A percentile compares a stretch with the other conserved stretches of the same genome.
phyloP scores from a whole-genome alignment of 2,888 invertebrate genomes.

The Caenorhabditis afra region DNA sequence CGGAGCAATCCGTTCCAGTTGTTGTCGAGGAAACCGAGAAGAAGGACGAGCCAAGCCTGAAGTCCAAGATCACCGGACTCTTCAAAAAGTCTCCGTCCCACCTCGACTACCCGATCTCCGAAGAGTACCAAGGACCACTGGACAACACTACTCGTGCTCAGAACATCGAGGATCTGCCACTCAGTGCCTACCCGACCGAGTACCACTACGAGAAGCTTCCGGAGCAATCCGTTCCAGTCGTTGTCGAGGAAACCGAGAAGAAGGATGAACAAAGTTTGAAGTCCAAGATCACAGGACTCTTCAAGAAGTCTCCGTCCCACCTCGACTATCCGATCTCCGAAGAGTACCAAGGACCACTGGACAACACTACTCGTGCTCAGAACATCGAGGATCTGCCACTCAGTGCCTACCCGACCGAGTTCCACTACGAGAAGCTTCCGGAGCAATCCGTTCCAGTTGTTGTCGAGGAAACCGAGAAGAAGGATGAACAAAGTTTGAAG shows the following conservation, averaged over 20 bases:
- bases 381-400: constrained; percentile 13
- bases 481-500: constrained; percentile 17
- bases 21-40: constrained; percentile 14
- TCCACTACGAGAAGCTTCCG: constrained; percentile 61
- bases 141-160: constrained; percentile 27
- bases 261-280: constrained; percentile 24
- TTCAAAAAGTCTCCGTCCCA: constrained; percentile 51
- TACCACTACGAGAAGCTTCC: constrained; percentile 23
- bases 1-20: constrained; percentile 11
- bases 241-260: constrained; percentile 11
- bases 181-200: constrained; percentile 52
- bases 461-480: constrained; percentile 47
- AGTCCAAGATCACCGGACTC: constrained; percentile 36
- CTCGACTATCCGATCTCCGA: constrained; percentile 61
- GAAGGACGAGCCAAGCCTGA: constrained; percentile 20
- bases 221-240: constrained; percentile 18
- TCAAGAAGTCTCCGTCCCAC: constrained; percentile 57
- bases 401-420: constrained; percentile 58
- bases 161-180: constrained; percentile 48
- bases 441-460: constrained; percentile 57
- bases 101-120: constrained; percentile 62
- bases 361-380: constrained; percentile 22
- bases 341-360: constrained; percentile 58
- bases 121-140: constrained; percentile 52
- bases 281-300: constrained; percentile 33